These are phyloP conservation scores for Hirudo medicinalis DNA, from an alignment of 1,140 invertebrate genomes.

Conservation along the genomic window DNA sequence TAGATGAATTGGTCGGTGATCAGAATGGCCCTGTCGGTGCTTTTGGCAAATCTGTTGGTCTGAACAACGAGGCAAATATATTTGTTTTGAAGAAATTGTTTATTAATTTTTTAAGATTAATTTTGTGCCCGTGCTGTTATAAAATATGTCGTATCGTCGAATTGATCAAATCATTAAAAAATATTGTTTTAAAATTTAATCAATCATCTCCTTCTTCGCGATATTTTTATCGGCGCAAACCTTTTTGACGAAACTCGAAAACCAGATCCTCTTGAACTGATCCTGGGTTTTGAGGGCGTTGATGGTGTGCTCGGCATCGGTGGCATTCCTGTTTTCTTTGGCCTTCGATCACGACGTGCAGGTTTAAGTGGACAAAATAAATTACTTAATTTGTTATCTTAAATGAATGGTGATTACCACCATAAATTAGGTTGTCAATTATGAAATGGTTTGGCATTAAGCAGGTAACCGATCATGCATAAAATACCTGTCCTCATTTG, in stretches of 20 bases:
- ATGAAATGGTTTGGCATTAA: too few relatives aligned
- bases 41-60: conserved; percentile 66
- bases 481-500: too few relatives aligned
- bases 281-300: conserved; percentile 58
- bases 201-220: background rate
- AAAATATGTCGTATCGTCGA: too few relatives aligned
- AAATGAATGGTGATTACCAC: too few relatives aligned
- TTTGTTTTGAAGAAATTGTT: too few relatives aligned
- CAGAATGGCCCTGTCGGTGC: conserved; percentile 70
- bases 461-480: too few relatives aligned
- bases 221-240: conserved; percentile 24
- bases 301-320: conserved; percentile 55
- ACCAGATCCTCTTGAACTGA: conserved; percentile 52
- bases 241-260: conserved; percentile 49
- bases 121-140: too few relatives aligned
- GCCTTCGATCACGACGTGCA: conserved; percentile 29
- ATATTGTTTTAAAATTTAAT: too few relatives aligned
- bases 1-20: conserved; percentile 75
- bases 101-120: too few relatives aligned
- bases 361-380: too few relatives aligned
- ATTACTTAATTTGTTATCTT: background rate
- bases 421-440: too few relatives aligned
- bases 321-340: conserved; percentile 60
- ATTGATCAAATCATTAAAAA: too few relatives aligned
- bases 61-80: conserved; percentile 24